These are phyloP conservation scores for Meloidogyne exigua DNA, from an alignment of 1,140 invertebrate species.

Conservation along the genomic window DNA sequence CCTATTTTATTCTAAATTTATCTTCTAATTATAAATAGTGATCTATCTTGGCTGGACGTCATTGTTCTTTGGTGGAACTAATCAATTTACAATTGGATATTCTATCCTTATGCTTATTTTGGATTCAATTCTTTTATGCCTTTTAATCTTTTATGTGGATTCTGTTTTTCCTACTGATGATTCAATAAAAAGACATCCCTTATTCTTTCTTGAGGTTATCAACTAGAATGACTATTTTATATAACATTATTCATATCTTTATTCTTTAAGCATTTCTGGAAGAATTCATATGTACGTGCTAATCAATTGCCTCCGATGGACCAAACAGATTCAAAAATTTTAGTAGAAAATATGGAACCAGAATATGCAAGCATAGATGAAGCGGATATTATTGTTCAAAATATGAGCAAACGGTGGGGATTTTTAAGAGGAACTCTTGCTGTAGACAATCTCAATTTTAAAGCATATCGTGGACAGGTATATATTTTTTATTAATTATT, in stretches of 20 bases:
- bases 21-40: conserved; percentile 33
- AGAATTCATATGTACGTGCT: not conserved
- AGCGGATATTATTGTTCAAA: conserved; percentile 48
- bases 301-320: conserved; percentile 27
- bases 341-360: conserved; percentile 35
- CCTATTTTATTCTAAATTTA: not conserved
- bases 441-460: conserved; percentile 45
- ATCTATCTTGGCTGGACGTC: conserved; percentile 42
- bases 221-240: not conserved
- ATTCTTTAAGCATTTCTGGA: not conserved
- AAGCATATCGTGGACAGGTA: conserved; percentile 50
- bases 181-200: conserved; percentile 32
- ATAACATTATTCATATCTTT: not conserved
- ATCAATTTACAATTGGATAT: conserved; percentile 38
- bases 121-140: conserved; percentile 31
- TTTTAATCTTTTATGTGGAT: conserved; percentile 48
- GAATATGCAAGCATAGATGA: conserved; percentile 35
- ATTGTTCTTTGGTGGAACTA: conserved; percentile 28
- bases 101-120: conserved; percentile 48
- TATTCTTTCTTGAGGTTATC: conserved; percentile 43
- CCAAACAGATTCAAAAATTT: conserved; percentile 23
- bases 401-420: conserved; percentile 44
- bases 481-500: not conserved
- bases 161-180: conserved; percentile 48
- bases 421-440: conserved; percentile 39